Percentiles rank a stretch among this genome's conserved stretches.
phyloP scores from a whole-genome alignment of 2,888 invertebrate species.

The Tipula confusa region DNA sequence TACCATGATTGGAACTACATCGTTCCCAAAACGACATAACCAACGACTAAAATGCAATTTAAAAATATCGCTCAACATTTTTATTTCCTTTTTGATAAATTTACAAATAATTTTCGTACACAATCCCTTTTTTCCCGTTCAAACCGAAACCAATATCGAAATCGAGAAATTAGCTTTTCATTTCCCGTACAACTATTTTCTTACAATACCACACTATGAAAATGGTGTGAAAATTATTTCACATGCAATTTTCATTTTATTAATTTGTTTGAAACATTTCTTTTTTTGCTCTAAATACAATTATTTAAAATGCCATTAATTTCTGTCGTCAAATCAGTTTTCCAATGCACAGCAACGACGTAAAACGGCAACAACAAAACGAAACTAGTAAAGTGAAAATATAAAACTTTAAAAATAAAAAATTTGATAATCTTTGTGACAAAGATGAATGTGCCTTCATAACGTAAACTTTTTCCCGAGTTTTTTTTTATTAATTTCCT shows the following conservation, averaged over 20 bases:
- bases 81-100: not conserved
- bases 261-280: not conserved
- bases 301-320: not conserved
- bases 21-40: too few species aligned
- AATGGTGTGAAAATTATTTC: not conserved
- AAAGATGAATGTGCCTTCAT: not conserved
- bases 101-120: not conserved
- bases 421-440: not conserved
- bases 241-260: not conserved
- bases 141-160: too few species aligned
- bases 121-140: too few species aligned
- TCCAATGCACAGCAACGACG: not conserved
- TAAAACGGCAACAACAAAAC: not conserved
- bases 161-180: constrained; percentile 14
- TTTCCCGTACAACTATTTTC: not conserved
- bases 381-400: too few species aligned
- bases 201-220: not conserved
- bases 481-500: not conserved
- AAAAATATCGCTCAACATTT: too few species aligned
- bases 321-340: not conserved
- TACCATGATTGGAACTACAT: too few species aligned
- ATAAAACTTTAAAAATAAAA: too few species aligned
- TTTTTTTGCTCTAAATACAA: not conserved
- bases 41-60: too few species aligned
- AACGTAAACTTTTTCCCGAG: not conserved